These are phyloP conservation scores for Petroica traversi DNA, from an alignment of 2,113 vertebrate species.

Conservation along the genomic window DNA sequence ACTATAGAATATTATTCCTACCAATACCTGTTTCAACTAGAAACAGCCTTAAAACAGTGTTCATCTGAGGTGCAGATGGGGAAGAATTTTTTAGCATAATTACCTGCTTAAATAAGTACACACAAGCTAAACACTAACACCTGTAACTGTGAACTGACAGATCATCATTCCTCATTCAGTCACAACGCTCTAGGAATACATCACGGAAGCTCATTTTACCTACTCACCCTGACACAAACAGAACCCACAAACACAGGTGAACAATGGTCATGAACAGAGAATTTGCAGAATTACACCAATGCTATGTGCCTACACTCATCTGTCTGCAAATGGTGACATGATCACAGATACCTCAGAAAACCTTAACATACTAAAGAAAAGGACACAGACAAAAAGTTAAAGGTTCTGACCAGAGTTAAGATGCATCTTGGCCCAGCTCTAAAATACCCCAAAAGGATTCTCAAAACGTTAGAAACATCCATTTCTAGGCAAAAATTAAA, in stretches of 20 bases:
- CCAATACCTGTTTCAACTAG: not conserved
- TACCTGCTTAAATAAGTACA: not conserved
- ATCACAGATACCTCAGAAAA: not conserved
- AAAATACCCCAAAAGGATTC: not conserved
- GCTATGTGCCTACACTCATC: not conserved
- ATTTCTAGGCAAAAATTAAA: not conserved
- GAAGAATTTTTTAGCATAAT: not conserved
- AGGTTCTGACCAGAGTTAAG: not conserved
- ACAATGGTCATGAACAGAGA: not conserved
- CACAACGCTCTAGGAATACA: not conserved
- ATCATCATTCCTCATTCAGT: not conserved
- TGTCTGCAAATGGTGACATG: not conserved
- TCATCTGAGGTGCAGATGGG: not conserved
- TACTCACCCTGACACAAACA: not conserved
- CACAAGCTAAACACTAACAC: not conserved
- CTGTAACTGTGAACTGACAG: not conserved
- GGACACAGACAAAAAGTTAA: not conserved
- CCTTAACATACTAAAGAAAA: not conserved
- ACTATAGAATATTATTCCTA: not conserved
- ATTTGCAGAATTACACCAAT: not conserved
- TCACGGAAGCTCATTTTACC: not conserved
- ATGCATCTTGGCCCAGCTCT: not conserved
- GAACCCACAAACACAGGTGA: not conserved
- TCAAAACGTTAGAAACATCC: not conserved
- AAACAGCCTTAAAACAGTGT: not conserved